Percentiles rank a stretch among this genome's conserved stretches.
These are phyloP conservation scores for Sinocyclocheilus maitianheensis DNA, from an alignment of 2,113 vertebrate species.

Conservation along the genomic window DNA sequence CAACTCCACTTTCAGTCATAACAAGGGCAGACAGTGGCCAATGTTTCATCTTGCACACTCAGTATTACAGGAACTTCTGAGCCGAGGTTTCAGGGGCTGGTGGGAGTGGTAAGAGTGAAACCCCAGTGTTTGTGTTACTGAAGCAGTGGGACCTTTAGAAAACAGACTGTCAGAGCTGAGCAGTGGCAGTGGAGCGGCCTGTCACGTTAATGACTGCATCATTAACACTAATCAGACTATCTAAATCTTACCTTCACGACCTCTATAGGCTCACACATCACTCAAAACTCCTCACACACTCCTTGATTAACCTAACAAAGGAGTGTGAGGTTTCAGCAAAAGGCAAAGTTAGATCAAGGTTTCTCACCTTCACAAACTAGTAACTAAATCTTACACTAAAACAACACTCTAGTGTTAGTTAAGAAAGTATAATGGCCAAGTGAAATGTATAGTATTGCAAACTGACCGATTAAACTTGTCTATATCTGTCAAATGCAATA, in stretches of 20 bases:
- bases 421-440: neutral
- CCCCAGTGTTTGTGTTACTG: slow-evolving; percentile 50
- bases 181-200: slow-evolving; percentile 33
- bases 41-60: slow-evolving; percentile 40
- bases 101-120: slow-evolving; percentile 39
- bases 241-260: slow-evolving; percentile 43
- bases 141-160: slow-evolving; percentile 50
- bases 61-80: slow-evolving; percentile 30
- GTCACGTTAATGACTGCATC: slow-evolving; percentile 54
- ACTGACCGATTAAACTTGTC: neutral
- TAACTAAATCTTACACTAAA: neutral
- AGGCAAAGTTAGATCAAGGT: slow-evolving; percentile 11
- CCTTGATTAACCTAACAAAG: slow-evolving; percentile 24
- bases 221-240: slow-evolving; percentile 58
- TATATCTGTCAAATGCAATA: slow-evolving; percentile 29
- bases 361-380: slow-evolving; percentile 8
- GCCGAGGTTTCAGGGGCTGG: slow-evolving; percentile 17
- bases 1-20: slow-evolving; percentile 45
- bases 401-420: neutral
- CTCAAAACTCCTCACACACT: slow-evolving; percentile 40
- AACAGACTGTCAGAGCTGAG: slow-evolving; percentile 52
- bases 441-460: slow-evolving; percentile 3
- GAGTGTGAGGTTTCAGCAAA: slow-evolving; percentile 10
- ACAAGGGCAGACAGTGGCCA: slow-evolving; percentile 31
- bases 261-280: slow-evolving; percentile 44